Evolutionary conservation across 1,140 invertebrate genomes (phyloP).

Genomic region (Eubasilissa regina): DNA sequence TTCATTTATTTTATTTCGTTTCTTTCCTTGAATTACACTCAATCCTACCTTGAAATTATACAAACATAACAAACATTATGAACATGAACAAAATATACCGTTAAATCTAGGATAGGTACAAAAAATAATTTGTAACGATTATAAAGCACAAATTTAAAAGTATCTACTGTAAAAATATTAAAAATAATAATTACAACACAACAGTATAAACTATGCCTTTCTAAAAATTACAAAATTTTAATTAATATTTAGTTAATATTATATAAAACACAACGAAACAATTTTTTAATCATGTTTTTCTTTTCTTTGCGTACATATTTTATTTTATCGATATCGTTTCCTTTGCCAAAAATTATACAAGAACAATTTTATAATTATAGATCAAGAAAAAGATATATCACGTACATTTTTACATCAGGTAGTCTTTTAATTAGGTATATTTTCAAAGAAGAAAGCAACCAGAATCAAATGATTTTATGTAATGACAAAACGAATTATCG

Average conservation of each 20-base stretch:
- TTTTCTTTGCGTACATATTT: background rate
- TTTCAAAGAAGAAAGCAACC: too few relatives aligned
- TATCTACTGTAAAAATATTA: too few relatives aligned
- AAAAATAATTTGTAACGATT: background rate
- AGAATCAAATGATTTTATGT: too few relatives aligned
- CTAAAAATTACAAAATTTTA: background rate
- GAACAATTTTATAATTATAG: background rate
- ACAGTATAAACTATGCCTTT: too few relatives aligned
- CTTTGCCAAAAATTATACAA: constrained; percentile 2
- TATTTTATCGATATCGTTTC: background rate
- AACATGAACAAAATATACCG: constrained; percentile 18
- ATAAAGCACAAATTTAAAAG: background rate
- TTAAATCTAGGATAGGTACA: background rate
- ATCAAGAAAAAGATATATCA: too few relatives aligned
- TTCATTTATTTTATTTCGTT: constrained; percentile 57
- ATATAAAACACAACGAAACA: constrained; percentile 3
- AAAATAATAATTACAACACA: too few relatives aligned
- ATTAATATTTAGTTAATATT: background rate
- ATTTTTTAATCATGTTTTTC: background rate
- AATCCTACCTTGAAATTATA: constrained; percentile 30
- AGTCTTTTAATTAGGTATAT: too few relatives aligned
- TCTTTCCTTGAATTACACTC: constrained; percentile 56
- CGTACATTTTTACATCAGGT: too few relatives aligned
- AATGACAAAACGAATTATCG: too few relatives aligned
- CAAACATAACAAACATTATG: constrained; percentile 19